Evolutionary conservation across 2,888 invertebrate species (phyloP), one percentile per base, ranked within the genome.

Genomic region (Metacarcinus magister): DNA sequence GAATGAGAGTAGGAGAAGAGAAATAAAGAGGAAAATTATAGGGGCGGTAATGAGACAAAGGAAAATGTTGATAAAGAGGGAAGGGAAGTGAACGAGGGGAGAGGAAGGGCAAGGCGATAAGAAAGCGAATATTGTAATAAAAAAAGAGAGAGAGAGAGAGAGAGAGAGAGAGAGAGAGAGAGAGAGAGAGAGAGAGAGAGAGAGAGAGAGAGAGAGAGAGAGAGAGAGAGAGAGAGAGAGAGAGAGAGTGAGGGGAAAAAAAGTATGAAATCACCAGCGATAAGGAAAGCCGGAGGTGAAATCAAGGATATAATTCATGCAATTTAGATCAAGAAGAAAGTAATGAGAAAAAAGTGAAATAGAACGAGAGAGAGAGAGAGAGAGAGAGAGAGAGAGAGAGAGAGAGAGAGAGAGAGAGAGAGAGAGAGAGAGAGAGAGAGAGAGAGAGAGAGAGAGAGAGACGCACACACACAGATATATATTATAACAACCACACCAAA

Each of bases 11-110:
- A 92, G 44, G n/a, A 44, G 28, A 44, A 13, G 28, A 46, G 44
- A 92, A 43, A 92, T 48, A 92, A 48, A 91, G 91, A 91, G 48
- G 48, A 19, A 28, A 46, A 23, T 28, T 23, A 48, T 48, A 92
- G 46, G 48, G 46, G 91, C 28, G 28, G 44, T 48, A 48, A 92
- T 48, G 91, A 92, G 23, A 92, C 19, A n/a, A 16, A 32, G 82
- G 32, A 82, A 82, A 82, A 82, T 82, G 82, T 82, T 82, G 82
- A 82, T 82, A 82, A 82, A 82, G 82, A 82, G 82, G 82, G 82
- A 32, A 82, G 5, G 32, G 67, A 67, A 32, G 32, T 7, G 82
- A 82, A 67, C 67, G 19, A 82, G 82, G 82, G 82, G 82, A 82
- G 82, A 82, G 28, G 82, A 82, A 82, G 82, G 32, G 32, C 32